phyloP scores from a whole-genome alignment of 2,797 vertebrate genomes.

The Pelobates cultripes region DNA sequence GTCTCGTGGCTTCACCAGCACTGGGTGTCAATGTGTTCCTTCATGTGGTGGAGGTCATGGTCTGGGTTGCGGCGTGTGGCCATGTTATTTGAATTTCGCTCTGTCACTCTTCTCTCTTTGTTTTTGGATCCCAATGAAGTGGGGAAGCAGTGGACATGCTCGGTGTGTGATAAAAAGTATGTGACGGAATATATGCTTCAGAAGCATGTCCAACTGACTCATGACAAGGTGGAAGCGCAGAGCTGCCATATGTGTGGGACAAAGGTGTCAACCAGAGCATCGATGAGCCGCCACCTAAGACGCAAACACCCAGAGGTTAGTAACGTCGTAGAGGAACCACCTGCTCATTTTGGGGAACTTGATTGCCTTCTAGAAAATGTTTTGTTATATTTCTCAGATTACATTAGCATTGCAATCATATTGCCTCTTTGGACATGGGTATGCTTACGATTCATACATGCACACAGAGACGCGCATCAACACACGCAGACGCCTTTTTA shows the following conservation, averaged over 20 bases:
- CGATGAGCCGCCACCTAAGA: conserved; percentile 95
- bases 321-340: not conserved
- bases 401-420: no score
- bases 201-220: conserved; percentile 96
- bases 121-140: conserved; percentile 72
- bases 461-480: no score
- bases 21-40: no score
- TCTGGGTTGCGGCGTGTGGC: not conserved
- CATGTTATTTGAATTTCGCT: not conserved
- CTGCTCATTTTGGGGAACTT: no score
- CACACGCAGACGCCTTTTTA: no score
- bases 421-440: no score
- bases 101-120: conserved; percentile 43
- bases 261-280: conserved; percentile 95
- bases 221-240: conserved; percentile 96
- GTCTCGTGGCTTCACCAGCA: no score
- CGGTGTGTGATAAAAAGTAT: conserved; percentile 95
- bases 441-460: no score
- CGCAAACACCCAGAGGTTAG: conserved; percentile 95
- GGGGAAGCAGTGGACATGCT: conserved; percentile 96
- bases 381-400: no score
- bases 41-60: not conserved
- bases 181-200: conserved; percentile 99
- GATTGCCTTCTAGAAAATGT: no score
- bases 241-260: conserved; percentile 95